Conservation (phyloP, 2,888 invertebrate species). For the Erpobdella octoculata region DNA sequence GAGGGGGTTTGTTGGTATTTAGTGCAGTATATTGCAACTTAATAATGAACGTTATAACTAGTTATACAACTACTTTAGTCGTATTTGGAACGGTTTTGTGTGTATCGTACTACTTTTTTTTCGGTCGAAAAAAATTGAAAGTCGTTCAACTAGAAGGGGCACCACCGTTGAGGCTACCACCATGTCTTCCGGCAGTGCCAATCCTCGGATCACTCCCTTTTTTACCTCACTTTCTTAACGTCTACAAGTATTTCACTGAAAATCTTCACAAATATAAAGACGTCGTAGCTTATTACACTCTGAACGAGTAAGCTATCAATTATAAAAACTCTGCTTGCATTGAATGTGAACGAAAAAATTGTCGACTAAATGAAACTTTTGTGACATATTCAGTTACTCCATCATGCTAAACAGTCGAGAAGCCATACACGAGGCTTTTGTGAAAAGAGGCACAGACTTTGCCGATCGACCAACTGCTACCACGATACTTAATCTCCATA, state of each 20-base stretch:
- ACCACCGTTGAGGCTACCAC: neutral
- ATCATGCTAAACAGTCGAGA: conserved; percentile 14
- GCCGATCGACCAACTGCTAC: conserved; percentile 4
- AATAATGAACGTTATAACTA: too few species aligned
- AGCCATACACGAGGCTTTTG: conserved; percentile 12
- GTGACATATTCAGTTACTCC: too few species aligned
- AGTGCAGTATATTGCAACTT: too few species aligned
- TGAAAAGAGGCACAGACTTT: conserved; percentile 9
- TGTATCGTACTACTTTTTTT: neutral
- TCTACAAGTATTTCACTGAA: conserved; percentile 12
- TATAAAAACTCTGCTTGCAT: neutral
- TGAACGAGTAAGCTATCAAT: neutral
- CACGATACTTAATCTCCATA: too few species aligned
- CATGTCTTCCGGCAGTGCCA: conserved; percentile 10
- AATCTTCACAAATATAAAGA: conserved; percentile 9
- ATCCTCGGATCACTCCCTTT: conserved; percentile 7
- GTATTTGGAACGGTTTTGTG: neutral
- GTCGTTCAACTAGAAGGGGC: too few species aligned
- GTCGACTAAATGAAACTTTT: neutral
- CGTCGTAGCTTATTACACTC: conserved; percentile 11
- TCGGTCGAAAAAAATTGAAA: neutral
- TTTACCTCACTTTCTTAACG: neutral
- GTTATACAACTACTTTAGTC: too few species aligned
- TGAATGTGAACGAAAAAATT: neutral
- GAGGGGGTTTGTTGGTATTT: too few species aligned